Base-by-base conservation (phyloP, 2,113 vertebrate genomes). In the Nyctibius bracteatus region DNA sequence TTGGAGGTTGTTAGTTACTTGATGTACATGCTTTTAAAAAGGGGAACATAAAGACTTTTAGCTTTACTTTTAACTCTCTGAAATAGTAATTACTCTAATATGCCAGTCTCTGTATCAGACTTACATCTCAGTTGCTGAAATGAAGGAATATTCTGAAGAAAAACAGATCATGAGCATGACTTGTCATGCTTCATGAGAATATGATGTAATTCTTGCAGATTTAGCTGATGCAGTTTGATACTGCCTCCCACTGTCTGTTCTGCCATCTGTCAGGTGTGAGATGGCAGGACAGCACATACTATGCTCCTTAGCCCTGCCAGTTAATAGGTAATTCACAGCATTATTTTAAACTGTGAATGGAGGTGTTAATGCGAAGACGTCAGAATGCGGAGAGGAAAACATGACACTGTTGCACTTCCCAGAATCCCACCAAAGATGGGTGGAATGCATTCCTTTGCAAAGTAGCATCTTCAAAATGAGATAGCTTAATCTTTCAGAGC, bases 181-280 rank as follows among this genome's bases (percentile, higher is more conserved):
- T 87, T 68, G 90, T 68, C 44, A n/a, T n/a, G n/a, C 90, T 78
- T 92, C 59, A 22, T 58, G 58, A 58, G 54, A 95, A 11, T 77
- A 80, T 73, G 92, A 73, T 39, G 49, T 77, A 86, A 92, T 31
- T 39, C 54, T 90, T 92, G 49, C 75, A n/a, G 67, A 73, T 92
- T 58, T 83, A 88, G 71, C 85, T 86, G 37, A 10, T 92, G 75
- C 71, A 77, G 95, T 92, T 97, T 80, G 79, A 75, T 97, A 58
- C 88, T 96, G 95, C 94, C 96, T 97, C 94, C 94, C 92, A 86
- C 94, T 94, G 94, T 97, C 94, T 90, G 94, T 80, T 94, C 37
- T 90, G 82, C 94, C 95, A 86, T 86, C 88, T 94, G 94, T 88
- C 82, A 83, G 12, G 68, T 82, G 37, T 20, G 87, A 86, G 46